Evolutionary conservation across 2,113 vertebrate species (phyloP).

Genomic region (Antechinus stuartii): DNA sequence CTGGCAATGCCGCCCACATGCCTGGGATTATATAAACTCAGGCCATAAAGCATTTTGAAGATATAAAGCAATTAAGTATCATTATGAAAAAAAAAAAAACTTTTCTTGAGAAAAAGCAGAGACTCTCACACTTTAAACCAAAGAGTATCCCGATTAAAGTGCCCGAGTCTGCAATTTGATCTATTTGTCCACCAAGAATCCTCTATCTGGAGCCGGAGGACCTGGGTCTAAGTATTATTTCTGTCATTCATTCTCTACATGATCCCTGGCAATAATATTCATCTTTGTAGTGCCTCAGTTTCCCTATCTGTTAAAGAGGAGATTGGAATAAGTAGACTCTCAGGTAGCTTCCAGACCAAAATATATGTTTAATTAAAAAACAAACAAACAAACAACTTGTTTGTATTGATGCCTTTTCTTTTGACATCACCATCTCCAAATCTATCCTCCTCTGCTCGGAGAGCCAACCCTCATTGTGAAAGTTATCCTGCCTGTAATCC

Average conservation of each 20-base stretch:
- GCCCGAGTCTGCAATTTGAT: background rate
- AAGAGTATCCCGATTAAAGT: background rate
- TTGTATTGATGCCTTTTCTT: background rate
- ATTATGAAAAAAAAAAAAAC: slow-evolving; percentile 11
- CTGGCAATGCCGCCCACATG: background rate
- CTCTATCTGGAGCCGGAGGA: background rate
- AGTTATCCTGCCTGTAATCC: background rate
- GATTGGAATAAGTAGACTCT: background rate
- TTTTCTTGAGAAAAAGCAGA: slow-evolving; percentile 21
- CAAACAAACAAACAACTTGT: background rate
- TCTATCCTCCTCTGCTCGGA: background rate
- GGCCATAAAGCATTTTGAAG: slow-evolving; percentile 24
- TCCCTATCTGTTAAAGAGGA: background rate
- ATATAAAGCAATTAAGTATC: background rate
- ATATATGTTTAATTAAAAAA: background rate
- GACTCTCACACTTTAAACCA: background rate
- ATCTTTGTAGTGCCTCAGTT: background rate
- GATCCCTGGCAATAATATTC: background rate
- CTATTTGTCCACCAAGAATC: background rate
- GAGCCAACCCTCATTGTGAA: background rate
- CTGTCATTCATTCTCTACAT: background rate
- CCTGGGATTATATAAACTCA: slow-evolving; percentile 11
- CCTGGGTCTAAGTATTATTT: background rate
- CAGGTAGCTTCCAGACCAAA: background rate
- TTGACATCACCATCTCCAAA: background rate